Evolutionary conservation across 2,797 vertebrate genomes (phyloP).

Genomic region (Sarcoramphus papa): DNA sequence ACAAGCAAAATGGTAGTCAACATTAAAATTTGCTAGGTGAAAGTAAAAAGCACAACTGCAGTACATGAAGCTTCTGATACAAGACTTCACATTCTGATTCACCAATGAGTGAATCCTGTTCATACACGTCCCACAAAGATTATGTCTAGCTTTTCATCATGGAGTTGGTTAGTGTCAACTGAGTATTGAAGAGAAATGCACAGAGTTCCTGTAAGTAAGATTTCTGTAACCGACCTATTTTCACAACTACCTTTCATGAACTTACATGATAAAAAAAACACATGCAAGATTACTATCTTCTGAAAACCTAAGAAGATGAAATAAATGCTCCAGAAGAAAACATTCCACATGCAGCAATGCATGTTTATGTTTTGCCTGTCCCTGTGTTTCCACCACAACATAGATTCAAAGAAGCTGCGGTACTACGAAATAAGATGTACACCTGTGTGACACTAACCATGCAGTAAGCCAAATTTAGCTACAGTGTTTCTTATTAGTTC

Average conservation of each 20-base stretch:
- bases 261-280: background rate
- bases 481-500: background rate
- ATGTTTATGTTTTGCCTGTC: background rate
- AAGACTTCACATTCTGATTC: background rate
- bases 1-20: background rate
- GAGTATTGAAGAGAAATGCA: background rate
- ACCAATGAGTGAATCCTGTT: background rate
- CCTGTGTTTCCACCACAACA: background rate
- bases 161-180: background rate
- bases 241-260: background rate
- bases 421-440: background rate
- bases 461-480: background rate
- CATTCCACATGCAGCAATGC: background rate
- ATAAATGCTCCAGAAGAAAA: background rate
- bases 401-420: background rate
- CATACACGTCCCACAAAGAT: background rate
- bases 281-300: background rate
- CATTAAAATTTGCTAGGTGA: rapidly evolving
- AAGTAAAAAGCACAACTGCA: background rate
- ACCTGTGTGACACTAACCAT: background rate
- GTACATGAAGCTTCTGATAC: background rate
- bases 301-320: background rate
- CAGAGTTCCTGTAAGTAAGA: background rate
- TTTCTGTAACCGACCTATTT: background rate
- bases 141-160: background rate